phyloP scores from a whole-genome alignment of 2,797 vertebrate genomes.

The Numenius phaeopus region DNA sequence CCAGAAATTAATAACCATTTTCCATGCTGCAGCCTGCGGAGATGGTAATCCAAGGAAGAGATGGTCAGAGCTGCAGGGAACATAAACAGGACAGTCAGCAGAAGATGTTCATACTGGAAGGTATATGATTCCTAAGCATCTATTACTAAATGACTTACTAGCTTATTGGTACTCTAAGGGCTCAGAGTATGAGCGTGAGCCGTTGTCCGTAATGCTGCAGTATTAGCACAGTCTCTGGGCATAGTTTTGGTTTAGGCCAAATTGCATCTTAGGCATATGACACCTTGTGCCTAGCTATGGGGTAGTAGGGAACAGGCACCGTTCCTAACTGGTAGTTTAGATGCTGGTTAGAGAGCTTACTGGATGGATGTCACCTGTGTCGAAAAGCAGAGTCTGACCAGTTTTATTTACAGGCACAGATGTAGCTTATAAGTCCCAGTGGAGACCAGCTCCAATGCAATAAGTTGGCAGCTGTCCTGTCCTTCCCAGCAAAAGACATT shows the following conservation, averaged over 20 bases:
- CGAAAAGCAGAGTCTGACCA: not conserved
- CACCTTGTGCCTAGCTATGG: not conserved
- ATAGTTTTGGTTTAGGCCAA: not conserved
- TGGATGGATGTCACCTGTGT: not conserved
- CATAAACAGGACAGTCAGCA: not conserved
- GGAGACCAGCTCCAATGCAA: not conserved
- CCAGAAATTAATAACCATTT: not conserved
- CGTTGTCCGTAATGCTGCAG: accelerated
- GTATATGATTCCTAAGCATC: not conserved
- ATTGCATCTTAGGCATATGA: not conserved
- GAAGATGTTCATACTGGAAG: not conserved
- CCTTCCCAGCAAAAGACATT: not conserved
- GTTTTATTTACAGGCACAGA: not conserved
- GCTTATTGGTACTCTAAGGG: not conserved
- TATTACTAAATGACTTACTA: not conserved
- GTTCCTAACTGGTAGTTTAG: not conserved
- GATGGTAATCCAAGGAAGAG: not conserved
- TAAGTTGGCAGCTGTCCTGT: not conserved
- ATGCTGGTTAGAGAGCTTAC: not conserved
- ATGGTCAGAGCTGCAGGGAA: not conserved
- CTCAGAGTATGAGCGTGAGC: not conserved
- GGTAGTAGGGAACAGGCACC: not conserved
- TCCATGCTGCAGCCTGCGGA: not conserved
- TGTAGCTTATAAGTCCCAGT: not conserved
- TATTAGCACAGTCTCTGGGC: not conserved